These are phyloP conservation scores for Drosophila nigrodunni DNA, from an alignment of 1,140 invertebrate genomes.

Conservation along the genomic window DNA sequence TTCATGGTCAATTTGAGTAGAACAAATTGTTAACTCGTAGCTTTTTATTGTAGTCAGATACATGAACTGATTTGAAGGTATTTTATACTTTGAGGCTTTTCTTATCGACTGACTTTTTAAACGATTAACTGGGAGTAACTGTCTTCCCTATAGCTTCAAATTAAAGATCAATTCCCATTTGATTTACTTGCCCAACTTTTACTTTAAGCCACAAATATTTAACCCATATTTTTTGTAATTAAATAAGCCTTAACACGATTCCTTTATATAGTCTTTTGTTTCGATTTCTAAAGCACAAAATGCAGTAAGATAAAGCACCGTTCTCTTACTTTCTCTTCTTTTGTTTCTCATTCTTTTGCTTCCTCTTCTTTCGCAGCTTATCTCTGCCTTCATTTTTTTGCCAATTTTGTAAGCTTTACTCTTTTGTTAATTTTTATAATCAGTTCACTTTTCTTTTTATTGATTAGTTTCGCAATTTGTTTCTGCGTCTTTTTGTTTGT, in stretches of 20 bases:
- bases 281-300: background rate
- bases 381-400: constrained; percentile 7
- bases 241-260: background rate
- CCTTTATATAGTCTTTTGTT: background rate
- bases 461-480: constrained; percentile 23
- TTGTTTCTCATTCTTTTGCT: background rate
- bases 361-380: background rate
- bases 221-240: no score
- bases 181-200: background rate
- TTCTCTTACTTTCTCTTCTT: constrained; percentile 30
- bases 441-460: constrained; percentile 10
- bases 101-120: no score
- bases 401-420: background rate
- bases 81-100: background rate
- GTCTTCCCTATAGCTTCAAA: no score
- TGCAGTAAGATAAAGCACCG: background rate
- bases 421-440: background rate
- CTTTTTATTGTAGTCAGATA: background rate
- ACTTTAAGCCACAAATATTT: background rate
- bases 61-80: background rate
- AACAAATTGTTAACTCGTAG: no score
- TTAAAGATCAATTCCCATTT: no score
- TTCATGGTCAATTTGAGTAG: constrained; percentile 7
- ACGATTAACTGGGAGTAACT: no score
- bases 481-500: constrained; percentile 4